These are phyloP conservation scores for Baronia brevicornis DNA, from an alignment of 2,888 invertebrate species.

Conservation along the genomic window DNA sequence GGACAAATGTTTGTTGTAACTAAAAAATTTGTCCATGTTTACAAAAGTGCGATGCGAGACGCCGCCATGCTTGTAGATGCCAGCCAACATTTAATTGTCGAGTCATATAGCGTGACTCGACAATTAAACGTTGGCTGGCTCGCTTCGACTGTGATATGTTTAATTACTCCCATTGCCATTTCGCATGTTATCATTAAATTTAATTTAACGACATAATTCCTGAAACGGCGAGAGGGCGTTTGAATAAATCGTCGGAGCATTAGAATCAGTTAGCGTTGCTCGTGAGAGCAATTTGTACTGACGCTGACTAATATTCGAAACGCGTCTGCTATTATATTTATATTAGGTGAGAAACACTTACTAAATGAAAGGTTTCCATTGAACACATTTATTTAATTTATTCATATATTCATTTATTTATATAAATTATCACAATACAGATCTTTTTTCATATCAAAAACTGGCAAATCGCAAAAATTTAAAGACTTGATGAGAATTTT, in stretches of 20 bases:
- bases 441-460: too few species aligned
- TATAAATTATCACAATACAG: too few species aligned
- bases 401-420: too few species aligned
- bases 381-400: background rate
- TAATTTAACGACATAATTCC: conserved; percentile 47
- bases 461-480: background rate
- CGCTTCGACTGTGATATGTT: conserved; percentile 16
- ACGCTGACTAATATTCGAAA: conserved; percentile 36
- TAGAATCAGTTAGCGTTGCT: conserved; percentile 47
- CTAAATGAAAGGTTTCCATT: too few species aligned
- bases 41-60: too few species aligned
- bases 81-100: too few species aligned
- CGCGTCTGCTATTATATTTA: conserved; percentile 38
- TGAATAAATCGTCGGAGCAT: conserved; percentile 33
- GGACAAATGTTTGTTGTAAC: too few species aligned
- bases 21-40: too few species aligned
- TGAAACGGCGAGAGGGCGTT: conserved; percentile 22
- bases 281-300: conserved; percentile 35
- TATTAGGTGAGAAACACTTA: conserved; percentile 26
- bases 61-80: too few species aligned
- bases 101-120: too few species aligned
- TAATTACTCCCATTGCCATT: conserved; percentile 26
- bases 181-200: conserved; percentile 40
- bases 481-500: background rate
- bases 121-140: too few species aligned